A percentile compares a stretch with the other conserved stretches of the same genome.
These are phyloP conservation scores for Ormyrus labotus DNA, from an alignment of 2,888 invertebrate genomes.

Conservation along the genomic window DNA sequence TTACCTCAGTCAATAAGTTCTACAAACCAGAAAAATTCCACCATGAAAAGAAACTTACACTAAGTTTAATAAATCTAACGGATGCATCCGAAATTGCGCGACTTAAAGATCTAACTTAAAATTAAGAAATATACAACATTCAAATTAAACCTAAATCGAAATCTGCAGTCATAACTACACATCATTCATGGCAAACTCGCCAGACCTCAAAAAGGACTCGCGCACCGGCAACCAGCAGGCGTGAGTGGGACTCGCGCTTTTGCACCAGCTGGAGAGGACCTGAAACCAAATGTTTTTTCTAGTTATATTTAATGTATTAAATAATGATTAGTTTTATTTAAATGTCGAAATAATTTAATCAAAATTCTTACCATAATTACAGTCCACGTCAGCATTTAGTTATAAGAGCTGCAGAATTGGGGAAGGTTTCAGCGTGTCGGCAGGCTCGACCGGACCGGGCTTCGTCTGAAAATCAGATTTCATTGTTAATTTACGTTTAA, in stretches of 20 bases:
- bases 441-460: not conserved
- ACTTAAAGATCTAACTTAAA: no score
- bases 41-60: no score
- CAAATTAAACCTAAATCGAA: not conserved
- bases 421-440: conserved; percentile 8
- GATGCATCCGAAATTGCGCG: no score
- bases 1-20: no score
- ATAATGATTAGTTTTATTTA: not conserved
- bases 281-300: conserved; percentile 4
- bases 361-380: not conserved
- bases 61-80: no score
- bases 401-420: not conserved
- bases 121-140: no score
- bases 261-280: not conserved
- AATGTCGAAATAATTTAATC: not conserved
- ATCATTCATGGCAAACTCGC: not conserved
- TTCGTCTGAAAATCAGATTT: no score
- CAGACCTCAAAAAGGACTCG: conserved; percentile 16
- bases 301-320: not conserved
- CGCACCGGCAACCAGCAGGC: not conserved
- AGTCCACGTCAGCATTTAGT: not conserved
- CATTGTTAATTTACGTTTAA: not conserved
- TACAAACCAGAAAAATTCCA: no score
- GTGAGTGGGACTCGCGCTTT: conserved; percentile 7
- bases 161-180: no score